These are phyloP conservation scores for Synergus gifuensis DNA, from an alignment of 2,888 invertebrate genomes.

Conservation along the genomic window DNA sequence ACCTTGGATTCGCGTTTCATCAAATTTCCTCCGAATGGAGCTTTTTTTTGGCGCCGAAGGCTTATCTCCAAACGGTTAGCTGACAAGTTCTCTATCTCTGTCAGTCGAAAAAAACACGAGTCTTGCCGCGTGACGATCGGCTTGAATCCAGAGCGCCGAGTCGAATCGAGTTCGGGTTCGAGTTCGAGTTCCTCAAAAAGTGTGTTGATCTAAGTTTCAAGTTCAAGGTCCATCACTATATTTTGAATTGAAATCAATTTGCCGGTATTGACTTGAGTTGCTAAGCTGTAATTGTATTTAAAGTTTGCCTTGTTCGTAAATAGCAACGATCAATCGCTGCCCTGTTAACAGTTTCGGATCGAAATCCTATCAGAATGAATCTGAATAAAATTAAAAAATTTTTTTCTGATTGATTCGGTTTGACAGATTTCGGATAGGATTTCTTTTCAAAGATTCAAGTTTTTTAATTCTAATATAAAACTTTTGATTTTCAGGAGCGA, in stretches of 20 bases:
- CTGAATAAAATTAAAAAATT: too few species aligned
- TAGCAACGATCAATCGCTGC: not conserved
- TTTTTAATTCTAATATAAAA: constrained; percentile 48
- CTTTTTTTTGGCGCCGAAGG: constrained; percentile 28
- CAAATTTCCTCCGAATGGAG: not conserved
- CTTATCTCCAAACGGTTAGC: constrained; percentile 38
- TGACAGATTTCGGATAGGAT: too few species aligned
- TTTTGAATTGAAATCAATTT: not conserved
- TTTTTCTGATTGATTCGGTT: too few species aligned
- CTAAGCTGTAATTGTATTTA: not conserved
- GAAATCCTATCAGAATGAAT: too few species aligned
- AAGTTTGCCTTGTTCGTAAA: not conserved
- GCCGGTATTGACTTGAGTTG: not conserved
- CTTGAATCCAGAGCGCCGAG: constrained; percentile 38
- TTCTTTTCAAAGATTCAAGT: not conserved
- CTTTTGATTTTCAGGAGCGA: constrained; percentile 87
- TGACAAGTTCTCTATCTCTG: constrained; percentile 9
- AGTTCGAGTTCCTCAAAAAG: constrained; percentile 37
- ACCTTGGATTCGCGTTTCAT: constrained; percentile 1
- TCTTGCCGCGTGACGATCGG: not conserved
- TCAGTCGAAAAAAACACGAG: constrained; percentile 36
- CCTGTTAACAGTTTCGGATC: too few species aligned
- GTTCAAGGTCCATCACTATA: not conserved
- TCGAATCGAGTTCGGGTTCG: constrained; percentile 40
- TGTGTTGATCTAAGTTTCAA: constrained; percentile 10